Conservation (phyloP, 2,797 vertebrate species). For the Oreortyx pictus region DNA sequence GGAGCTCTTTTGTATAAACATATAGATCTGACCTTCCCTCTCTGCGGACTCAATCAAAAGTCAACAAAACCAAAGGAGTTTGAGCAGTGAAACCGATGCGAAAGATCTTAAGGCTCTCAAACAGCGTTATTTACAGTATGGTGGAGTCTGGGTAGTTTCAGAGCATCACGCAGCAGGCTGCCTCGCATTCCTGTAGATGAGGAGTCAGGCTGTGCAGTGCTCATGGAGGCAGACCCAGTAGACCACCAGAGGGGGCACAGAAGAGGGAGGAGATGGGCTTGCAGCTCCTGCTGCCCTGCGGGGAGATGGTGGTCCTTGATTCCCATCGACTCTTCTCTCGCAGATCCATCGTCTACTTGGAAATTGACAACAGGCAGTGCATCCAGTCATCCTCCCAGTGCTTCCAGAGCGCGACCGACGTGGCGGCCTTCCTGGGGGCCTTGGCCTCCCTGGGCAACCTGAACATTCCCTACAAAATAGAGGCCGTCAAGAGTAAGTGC, state of each 20-base stretch:
- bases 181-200: neutral
- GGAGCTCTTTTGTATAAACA: slow-evolving; percentile 46
- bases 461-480: slow-evolving; percentile 93
- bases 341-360: slow-evolving; percentile 95
- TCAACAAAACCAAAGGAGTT: slow-evolving; percentile 3
- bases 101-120: slow-evolving; percentile 27
- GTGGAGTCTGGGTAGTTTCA: neutral
- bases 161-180: neutral
- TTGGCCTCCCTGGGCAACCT: slow-evolving; percentile 92
- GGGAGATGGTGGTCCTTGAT: rapidly evolving
- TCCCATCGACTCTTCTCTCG: neutral
- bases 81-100: neutral
- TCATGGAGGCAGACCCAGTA: neutral
- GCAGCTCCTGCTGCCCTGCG: neutral
- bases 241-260: neutral
- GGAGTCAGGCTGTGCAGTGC: neutral
- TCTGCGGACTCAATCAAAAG: slow-evolving; percentile 50
- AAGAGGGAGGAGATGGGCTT: neutral
- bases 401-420: slow-evolving; percentile 92
- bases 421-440: slow-evolving; percentile 94
- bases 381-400: slow-evolving; percentile 91
- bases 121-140: neutral
- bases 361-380: slow-evolving; percentile 98
- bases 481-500: slow-evolving; percentile 92
- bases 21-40: slow-evolving; percentile 43